These are phyloP conservation scores for Cyphomyrmex costatus DNA, from an alignment of 1,140 invertebrate species.

Conservation along the genomic window DNA sequence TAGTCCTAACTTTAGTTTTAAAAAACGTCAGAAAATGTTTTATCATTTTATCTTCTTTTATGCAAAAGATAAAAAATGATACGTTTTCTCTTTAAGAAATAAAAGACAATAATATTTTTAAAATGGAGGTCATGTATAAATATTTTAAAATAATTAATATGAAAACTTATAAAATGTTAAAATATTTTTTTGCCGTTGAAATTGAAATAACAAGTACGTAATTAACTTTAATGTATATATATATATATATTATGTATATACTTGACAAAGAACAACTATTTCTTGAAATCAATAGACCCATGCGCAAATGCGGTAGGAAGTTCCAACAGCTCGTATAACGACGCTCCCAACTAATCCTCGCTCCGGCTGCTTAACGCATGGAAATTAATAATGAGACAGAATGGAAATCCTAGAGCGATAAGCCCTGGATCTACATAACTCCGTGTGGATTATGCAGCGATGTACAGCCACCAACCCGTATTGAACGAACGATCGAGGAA, in stretches of 20 bases:
- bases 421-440: slow-evolving; percentile 75
- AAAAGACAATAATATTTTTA: background rate
- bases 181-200: background rate
- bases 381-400: slow-evolving; percentile 78
- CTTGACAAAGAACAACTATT: slow-evolving; percentile 61
- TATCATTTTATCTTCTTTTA: background rate
- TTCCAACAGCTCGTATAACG: slow-evolving; percentile 69
- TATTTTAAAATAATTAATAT: background rate
- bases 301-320: slow-evolving; percentile 60
- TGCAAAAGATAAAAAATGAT: background rate
- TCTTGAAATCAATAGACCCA: slow-evolving; percentile 65
- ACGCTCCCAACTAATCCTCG: slow-evolving; percentile 68
- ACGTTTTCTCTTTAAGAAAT: background rate
- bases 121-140: background rate
- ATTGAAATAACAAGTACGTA: background rate
- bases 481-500: slow-evolving; percentile 76
- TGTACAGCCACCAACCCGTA: slow-evolving; percentile 59
- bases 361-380: slow-evolving; percentile 74
- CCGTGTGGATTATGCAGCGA: slow-evolving; percentile 70
- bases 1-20: background rate
- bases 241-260: background rate
- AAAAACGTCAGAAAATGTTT: background rate
- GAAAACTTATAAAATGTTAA: background rate
- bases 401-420: slow-evolving; percentile 77
- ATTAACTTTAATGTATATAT: background rate